phyloP scores from a whole-genome alignment of 2,797 vertebrate species.

The Glyptemys insculpta region DNA sequence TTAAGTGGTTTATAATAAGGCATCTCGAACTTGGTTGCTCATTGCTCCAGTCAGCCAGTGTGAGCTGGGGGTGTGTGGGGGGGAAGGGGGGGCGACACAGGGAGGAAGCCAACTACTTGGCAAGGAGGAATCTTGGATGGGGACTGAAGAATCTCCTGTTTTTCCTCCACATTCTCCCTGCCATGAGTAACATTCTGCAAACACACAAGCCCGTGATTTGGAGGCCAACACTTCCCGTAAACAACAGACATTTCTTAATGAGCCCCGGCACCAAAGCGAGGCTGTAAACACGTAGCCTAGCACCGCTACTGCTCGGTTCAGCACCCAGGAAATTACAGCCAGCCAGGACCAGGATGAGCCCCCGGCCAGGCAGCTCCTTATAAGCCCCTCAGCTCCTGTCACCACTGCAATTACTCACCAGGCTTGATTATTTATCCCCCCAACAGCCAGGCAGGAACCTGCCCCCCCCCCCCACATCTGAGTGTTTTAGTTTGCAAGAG shows the following conservation, averaged over 20 bases:
- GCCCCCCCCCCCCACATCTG: too few relatives aligned
- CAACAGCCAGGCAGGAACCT: not conserved
- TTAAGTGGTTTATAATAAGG: not conserved
- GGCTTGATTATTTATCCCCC: not conserved
- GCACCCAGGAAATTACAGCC: not conserved
- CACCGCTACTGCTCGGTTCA: not conserved
- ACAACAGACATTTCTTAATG: not conserved
- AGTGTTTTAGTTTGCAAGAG: not conserved
- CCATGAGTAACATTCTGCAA: not conserved
- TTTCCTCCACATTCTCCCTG: not conserved
- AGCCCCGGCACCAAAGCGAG: not conserved
- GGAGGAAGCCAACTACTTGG: not conserved
- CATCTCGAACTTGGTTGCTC: not conserved
- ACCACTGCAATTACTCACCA: not conserved
- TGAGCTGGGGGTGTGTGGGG: not conserved
- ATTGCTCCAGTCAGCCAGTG: not conserved
- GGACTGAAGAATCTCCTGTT: not conserved
- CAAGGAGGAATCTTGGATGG: not conserved
- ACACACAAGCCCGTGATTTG: not conserved
- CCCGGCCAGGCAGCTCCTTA: not conserved
- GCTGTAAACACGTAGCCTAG: not conserved
- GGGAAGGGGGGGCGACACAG: not conserved
- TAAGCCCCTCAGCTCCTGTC: not conserved
- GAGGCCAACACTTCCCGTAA: not conserved
- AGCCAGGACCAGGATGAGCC: not conserved